A percentile compares a stretch with the other conserved stretches of the same genome.
phyloP scores from a whole-genome alignment of 2,888 invertebrate genomes.

The Acanthoscelides obtectus region DNA sequence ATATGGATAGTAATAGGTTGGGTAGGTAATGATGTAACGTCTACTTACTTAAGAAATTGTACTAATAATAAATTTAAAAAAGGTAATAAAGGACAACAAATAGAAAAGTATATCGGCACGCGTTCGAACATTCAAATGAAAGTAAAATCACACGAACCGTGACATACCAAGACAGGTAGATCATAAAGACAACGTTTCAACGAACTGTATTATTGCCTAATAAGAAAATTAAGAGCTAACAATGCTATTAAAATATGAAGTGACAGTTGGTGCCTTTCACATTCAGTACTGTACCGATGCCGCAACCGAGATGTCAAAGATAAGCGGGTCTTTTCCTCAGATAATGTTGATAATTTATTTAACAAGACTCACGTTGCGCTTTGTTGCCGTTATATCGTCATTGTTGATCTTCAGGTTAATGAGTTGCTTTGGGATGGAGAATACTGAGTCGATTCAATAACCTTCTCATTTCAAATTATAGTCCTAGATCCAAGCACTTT shows the following conservation, averaged over 20 bases:
- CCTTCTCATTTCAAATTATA: too few relatives aligned
- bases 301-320: background rate
- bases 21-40: too few relatives aligned
- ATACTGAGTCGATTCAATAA: too few relatives aligned
- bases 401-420: background rate
- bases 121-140: background rate
- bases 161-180: background rate
- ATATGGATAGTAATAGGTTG: too few relatives aligned
- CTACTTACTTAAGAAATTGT: too few relatives aligned
- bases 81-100: background rate
- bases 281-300: background rate
- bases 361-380: background rate
- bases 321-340: background rate
- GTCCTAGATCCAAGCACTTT: too few relatives aligned
- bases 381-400: background rate
- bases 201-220: background rate
- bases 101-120: background rate
- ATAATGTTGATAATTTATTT: background rate
- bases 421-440: background rate
- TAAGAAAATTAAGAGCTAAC: background rate
- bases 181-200: background rate
- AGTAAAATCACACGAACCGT: background rate
- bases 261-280: background rate
- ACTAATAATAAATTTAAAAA: too few relatives aligned
- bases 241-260: background rate